Evolutionary conservation across 92 coral and sea anemone genomes (phyloP).

Genomic region (Zoanthus gigantus): DNA sequence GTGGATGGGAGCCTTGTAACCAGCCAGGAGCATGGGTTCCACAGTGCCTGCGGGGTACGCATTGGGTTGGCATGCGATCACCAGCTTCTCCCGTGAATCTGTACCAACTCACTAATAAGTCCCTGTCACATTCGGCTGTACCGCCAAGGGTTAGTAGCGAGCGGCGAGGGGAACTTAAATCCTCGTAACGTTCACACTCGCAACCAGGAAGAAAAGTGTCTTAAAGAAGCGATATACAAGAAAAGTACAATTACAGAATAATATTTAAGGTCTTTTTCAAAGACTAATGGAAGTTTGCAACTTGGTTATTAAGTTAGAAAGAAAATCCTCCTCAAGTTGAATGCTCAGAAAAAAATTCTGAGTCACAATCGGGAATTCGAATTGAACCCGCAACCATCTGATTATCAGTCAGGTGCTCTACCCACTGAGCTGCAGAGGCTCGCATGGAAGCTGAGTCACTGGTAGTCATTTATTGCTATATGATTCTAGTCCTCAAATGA

Average conservation of each 20-base stretch:
- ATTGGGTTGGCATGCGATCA: slow-evolving; percentile 54
- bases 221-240: neutral
- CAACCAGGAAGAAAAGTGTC: neutral
- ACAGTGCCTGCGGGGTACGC: slow-evolving; percentile 53
- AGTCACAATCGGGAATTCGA: no score
- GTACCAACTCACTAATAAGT: slow-evolving; percentile 54
- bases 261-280: no score
- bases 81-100: slow-evolving; percentile 67
- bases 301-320: no score
- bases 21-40: slow-evolving; percentile 77
- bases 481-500: no score
- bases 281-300: no score
- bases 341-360: no score
- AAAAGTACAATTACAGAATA: neutral
- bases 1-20: slow-evolving; percentile 64
- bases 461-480: no score
- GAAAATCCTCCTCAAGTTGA: no score
- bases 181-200: slow-evolving; percentile 15
- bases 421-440: neutral
- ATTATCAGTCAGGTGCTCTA: neutral
- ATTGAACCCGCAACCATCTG: no score
- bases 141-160: slow-evolving; percentile 14
- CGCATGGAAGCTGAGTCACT: neutral
- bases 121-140: slow-evolving; percentile 42
- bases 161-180: slow-evolving; percentile 8